Conservation (phyloP, 2,797 vertebrate species). For the Micromesistius poutassou region DNA sequence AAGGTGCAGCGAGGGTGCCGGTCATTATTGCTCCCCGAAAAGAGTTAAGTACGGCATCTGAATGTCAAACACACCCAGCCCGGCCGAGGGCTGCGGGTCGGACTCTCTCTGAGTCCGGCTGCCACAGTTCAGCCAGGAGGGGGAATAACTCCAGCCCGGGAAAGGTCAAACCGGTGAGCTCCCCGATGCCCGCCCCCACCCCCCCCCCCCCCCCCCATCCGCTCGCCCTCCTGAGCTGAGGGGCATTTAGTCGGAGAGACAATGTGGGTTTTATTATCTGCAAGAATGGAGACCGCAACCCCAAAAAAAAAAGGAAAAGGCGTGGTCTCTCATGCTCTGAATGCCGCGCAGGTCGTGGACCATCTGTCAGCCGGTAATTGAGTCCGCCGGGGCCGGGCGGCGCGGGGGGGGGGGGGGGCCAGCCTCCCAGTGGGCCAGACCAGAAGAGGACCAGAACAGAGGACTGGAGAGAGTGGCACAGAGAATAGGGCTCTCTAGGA, state of each 20-base stretch:
- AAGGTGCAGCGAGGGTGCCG: slow-evolving; percentile 58
- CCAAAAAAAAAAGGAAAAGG: slow-evolving; percentile 32
- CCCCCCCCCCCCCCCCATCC: too few relatives aligned
- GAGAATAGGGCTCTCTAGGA: not conserved
- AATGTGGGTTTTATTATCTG: slow-evolving; percentile 75
- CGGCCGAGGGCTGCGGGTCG: slow-evolving; percentile 34
- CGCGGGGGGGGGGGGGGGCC: slow-evolving; percentile 57
- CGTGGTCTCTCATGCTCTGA: slow-evolving; percentile 73
- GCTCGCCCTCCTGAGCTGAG: slow-evolving; percentile 63
- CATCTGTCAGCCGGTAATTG: slow-evolving; percentile 76
- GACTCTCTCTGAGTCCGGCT: slow-evolving; percentile 43
- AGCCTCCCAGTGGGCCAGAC: slow-evolving; percentile 54
- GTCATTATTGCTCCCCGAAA: slow-evolving; percentile 52
- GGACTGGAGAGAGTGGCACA: not conserved
- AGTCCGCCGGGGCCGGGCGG: slow-evolving; percentile 67
- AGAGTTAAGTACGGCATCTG: slow-evolving; percentile 51
- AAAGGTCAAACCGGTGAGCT: slow-evolving; percentile 69
- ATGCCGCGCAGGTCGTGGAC: slow-evolving; percentile 69
- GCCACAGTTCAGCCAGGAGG: slow-evolving; percentile 49
- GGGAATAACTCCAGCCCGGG: slow-evolving; percentile 57
- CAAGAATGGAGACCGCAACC: slow-evolving; percentile 54
- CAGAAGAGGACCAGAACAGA: slow-evolving; percentile 14
- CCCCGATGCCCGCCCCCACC: slow-evolving; percentile 43
- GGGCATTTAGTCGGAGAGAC: slow-evolving; percentile 70
- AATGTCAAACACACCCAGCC: slow-evolving; percentile 58